phyloP scores from a whole-genome alignment of 2,888 invertebrate genomes.

The Catocala sponsa region DNA sequence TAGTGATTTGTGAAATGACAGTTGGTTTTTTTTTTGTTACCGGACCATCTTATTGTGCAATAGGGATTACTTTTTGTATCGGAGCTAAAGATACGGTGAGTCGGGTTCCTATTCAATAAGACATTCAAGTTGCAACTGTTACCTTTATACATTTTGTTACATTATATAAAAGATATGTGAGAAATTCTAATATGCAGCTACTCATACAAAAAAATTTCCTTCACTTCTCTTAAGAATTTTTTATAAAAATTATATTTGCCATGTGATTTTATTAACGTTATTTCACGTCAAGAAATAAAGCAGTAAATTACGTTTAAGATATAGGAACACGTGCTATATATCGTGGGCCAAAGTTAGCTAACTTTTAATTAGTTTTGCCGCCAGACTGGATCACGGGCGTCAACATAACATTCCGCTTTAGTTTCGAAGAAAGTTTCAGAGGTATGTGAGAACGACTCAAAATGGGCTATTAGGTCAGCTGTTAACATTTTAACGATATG shows the following conservation, averaged over 20 bases:
- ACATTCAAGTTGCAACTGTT: conserved; percentile 59
- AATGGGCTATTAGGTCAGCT: too few relatives aligned
- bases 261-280: too few relatives aligned
- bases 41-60: conserved; percentile 71
- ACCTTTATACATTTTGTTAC: conserved; percentile 41
- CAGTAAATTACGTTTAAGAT: too few relatives aligned
- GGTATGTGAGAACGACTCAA: too few relatives aligned
- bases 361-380: conserved; percentile 2
- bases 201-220: too few relatives aligned
- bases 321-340: too few relatives aligned
- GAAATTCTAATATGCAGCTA: neutral
- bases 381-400: neutral
- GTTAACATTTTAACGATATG: too few relatives aligned
- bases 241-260: too few relatives aligned
- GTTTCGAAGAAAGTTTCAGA: too few relatives aligned
- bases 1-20: conserved; percentile 63
- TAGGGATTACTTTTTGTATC: conserved; percentile 74
- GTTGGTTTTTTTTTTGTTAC: conserved; percentile 69
- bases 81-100: conserved; percentile 75
- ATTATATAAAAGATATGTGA: conserved; percentile 14
- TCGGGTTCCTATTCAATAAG: conserved; percentile 62
- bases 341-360: neutral
- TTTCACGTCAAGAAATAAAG: too few relatives aligned
- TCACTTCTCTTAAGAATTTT: too few relatives aligned
- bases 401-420: too few relatives aligned